phyloP scores from a whole-genome alignment of 2,113 vertebrate genomes.

The Erythrocercus mccallii region DNA sequence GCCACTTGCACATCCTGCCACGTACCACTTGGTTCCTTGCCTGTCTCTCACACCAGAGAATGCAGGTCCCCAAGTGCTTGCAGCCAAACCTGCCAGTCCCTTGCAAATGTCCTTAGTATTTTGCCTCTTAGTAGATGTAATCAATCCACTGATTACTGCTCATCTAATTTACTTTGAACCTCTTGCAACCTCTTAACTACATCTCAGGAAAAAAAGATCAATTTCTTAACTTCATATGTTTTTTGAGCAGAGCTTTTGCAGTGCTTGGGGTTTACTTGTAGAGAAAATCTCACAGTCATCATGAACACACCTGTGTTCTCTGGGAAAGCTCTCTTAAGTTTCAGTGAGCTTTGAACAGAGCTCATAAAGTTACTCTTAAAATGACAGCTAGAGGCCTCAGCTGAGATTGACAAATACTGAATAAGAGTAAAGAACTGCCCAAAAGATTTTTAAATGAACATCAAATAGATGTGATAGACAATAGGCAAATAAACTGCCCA shows the following conservation, averaged over 20 bases:
- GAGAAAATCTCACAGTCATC: not conserved
- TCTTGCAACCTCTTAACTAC: not conserved
- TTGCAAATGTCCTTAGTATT: not conserved
- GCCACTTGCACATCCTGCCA: not conserved
- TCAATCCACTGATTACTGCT: not conserved
- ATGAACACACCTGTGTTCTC: not conserved
- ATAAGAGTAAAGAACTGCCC: not conserved
- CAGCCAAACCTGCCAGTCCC: not conserved
- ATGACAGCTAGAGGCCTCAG: not conserved
- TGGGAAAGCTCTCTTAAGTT: not conserved
- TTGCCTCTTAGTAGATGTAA: not conserved
- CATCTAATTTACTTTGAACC: not conserved
- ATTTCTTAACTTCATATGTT: not conserved
- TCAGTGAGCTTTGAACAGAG: not conserved
- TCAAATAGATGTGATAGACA: not conserved
- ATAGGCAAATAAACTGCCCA: not conserved
- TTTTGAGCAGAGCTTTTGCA: not conserved
- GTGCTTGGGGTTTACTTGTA: not conserved
- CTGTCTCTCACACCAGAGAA: fast-evolving
- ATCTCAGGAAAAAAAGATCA: not conserved
- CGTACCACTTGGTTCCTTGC: not conserved
- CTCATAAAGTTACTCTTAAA: not conserved
- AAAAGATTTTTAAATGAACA: not conserved
- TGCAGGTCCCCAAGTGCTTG: not conserved
- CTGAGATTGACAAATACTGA: not conserved